Percentiles rank a stretch among this genome's conserved stretches.
Conservation (phyloP, 1,140 invertebrate species). For the Sitobion miscanthi region DNA sequence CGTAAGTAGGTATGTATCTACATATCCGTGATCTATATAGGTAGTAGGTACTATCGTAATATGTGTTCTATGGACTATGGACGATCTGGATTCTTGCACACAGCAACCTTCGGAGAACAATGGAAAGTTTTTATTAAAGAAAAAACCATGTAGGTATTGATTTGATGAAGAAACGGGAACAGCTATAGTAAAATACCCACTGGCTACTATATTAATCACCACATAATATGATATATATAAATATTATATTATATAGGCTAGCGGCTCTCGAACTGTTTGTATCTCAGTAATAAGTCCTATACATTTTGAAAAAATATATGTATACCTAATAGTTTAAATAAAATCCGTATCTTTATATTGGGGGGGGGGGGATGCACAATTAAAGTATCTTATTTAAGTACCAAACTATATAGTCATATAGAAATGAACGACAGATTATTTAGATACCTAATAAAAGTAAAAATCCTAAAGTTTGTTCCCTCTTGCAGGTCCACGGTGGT, state of each 20-base stretch:
- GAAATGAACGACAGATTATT: background rate
- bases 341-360: no score
- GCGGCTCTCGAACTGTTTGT: no score
- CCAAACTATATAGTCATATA: no score
- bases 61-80: background rate
- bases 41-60: background rate
- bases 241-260: background rate
- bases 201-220: background rate
- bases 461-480: background rate
- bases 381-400: background rate
- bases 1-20: background rate
- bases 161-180: background rate
- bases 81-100: background rate
- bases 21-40: background rate
- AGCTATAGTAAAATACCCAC: background rate
- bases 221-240: background rate
- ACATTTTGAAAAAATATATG: no score
- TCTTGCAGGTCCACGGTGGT: background rate
- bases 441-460: background rate
- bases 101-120: conserved; percentile 12
- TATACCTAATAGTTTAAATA: no score
- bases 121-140: background rate
- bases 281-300: no score
- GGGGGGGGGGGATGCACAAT: no score
- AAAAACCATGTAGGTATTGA: background rate